Evolutionary conservation across 2,888 invertebrate genomes (phyloP), one percentile per base, ranked within the genome.

Genomic region (Apantesis nais): DNA sequence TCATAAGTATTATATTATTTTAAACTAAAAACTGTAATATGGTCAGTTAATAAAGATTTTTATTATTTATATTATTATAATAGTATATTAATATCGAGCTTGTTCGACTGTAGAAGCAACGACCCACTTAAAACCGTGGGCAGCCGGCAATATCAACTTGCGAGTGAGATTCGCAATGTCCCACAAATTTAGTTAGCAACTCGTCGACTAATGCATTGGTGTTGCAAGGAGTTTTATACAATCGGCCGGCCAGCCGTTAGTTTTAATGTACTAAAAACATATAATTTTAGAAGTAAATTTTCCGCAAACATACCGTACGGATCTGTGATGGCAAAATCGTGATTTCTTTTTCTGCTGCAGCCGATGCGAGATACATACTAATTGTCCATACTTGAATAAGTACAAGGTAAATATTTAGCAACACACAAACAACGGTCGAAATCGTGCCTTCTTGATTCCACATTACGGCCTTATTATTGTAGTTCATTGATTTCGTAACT

Each of bases 401-500:
- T 65, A 74, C 81, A 79, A 81, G 80, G 79, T 74, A 79, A 81
- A 68, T 62, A 71, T 81, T 79, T 80, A 73, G 79, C 69, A 79
- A 81, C 63, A 41, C 29, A 58, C 66, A 71, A 68, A 52, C 71
- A 70, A 62, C 61, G 52, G 41, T 64, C 34, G 37, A 62, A 67
- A 62, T 60, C 74, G 68, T 72, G 68, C 71, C 62, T 73, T 64
- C 74, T 61, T 73, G 71, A 78, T 74, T 75, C 77, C 73, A 78
- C 71, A 70, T 72, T 66, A 52, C 71, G 73, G 75, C 81, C 81
- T 80, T 73, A 76, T 73, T 63, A 70, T 14, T 52, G 58, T 62
- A 68, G 61, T 67, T 67, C 67, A 70, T 70, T 70, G 67, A 67
- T 73, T 63, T 66, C 64, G 66, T 69, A 73, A 73, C 39, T 39